Evolutionary conservation across 2,797 vertebrate genomes (phyloP), one percentile per base, ranked within the genome.

Genomic region (Melanotaenia maccullochi): DNA sequence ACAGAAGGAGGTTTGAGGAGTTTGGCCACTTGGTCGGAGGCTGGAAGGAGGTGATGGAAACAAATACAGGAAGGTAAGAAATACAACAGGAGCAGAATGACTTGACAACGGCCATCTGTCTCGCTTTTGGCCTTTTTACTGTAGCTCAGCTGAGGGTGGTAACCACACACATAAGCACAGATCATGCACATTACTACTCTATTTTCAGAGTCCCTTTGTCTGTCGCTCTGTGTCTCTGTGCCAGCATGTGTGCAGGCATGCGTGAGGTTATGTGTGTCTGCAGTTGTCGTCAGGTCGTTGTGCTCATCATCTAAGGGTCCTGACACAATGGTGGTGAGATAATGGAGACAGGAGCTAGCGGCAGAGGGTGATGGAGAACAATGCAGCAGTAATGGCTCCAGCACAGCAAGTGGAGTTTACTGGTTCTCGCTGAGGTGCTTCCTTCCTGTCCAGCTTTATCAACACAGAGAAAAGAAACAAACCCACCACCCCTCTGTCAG

Each of bases 241-340:
- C 52, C 55, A 60, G 28, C 58, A 54, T 61, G 63, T 63, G 60
- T 49, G 44, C 38, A 13, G 62, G 56, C 30, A 33, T 68, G 65
- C 49, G 32, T 61, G 56, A 36, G 40, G 18, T 11, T 66, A 66
- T 76, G 36, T 54, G 62, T 75, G 49, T 70, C 33, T 12, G 14
- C 30, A 52, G 52, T 54, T 75, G 80, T 85, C 52, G 9, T 79
- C 68, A 54, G 72, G 81, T 85, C 67, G 49, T 84, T 76, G 63
- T 47, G 68, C 79, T 90, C 83, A 73, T 87, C 91, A 89, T 80
- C 84, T 79, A 67, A 72, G 76, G 73, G 64, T 60, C 78, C 68
- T 58, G 72, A 83, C 85, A 92, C 86, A 93, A 91, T 87, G 54
- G 82, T 0, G 16, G 56, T 69, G 83, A 89, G 84, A 89, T 91